Conservation (phyloP, 1,140 invertebrate species). For the Propsilocerus akamusi region DNA sequence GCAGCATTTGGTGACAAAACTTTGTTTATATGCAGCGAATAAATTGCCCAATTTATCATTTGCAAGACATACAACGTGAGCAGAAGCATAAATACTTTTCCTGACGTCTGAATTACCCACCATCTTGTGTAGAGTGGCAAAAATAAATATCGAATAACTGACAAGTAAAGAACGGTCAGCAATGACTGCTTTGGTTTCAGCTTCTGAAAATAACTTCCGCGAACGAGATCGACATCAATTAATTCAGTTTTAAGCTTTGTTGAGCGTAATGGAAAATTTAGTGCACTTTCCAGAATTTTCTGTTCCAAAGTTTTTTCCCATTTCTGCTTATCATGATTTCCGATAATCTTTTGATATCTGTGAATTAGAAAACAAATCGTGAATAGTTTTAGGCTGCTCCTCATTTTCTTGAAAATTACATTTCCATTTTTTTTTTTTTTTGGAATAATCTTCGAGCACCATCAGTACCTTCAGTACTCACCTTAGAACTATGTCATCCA, state of each 20-base stretch:
- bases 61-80: slow-evolving; percentile 60
- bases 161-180: slow-evolving; percentile 58
- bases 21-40: slow-evolving; percentile 28
- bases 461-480: neutral
- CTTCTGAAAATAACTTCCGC: slow-evolving; percentile 86
- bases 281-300: slow-evolving; percentile 65
- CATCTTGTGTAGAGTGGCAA: slow-evolving; percentile 66
- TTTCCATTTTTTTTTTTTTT: no score
- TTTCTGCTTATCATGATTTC: slow-evolving; percentile 88
- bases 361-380: slow-evolving; percentile 10
- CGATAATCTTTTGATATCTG: slow-evolving; percentile 88
- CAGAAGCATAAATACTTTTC: slow-evolving; percentile 47
- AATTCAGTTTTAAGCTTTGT: slow-evolving; percentile 78
- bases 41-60: slow-evolving; percentile 45
- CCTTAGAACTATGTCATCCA: slow-evolving; percentile 1
- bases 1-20: slow-evolving; percentile 19
- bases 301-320: slow-evolving; percentile 91
- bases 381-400: no score
- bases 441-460: no score
- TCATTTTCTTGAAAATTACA: no score
- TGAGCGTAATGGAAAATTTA: slow-evolving; percentile 68
- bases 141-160: slow-evolving; percentile 57
- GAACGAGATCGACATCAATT: slow-evolving; percentile 87
- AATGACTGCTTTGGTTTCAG: slow-evolving; percentile 80
- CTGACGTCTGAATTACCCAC: slow-evolving; percentile 78